These are phyloP conservation scores for Lucifuga dentata DNA, from an alignment of 2,113 vertebrate species.

Conservation along the genomic window DNA sequence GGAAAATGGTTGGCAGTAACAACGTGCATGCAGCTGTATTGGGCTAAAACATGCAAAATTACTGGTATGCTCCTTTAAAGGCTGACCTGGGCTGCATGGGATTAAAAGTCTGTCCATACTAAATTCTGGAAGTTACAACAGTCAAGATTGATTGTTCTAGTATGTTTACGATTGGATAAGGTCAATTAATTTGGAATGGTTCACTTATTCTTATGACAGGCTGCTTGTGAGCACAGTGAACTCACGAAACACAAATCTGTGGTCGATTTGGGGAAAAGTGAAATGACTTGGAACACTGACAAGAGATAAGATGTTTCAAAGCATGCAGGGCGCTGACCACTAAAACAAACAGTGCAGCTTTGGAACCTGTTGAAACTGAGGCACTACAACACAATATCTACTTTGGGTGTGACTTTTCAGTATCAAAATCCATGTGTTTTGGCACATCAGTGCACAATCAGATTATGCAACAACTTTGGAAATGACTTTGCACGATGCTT, in stretches of 20 bases:
- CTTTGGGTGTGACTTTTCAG: slow-evolving; percentile 15
- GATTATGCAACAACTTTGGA: slow-evolving; percentile 9
- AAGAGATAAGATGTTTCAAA: slow-evolving; percentile 52
- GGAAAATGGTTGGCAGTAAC: too few species aligned
- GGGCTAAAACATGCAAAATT: too few species aligned
- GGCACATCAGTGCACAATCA: slow-evolving; percentile 29
- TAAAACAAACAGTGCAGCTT: slow-evolving; percentile 47
- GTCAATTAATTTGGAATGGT: slow-evolving; percentile 25
- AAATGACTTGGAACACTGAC: slow-evolving; percentile 39
- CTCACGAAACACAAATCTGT: slow-evolving; percentile 38
- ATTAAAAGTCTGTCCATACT: too few species aligned
- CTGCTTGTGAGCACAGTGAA: slow-evolving; percentile 39
- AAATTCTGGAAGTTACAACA: too few species aligned
- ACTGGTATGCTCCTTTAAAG: too few species aligned
- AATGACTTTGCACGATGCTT: slow-evolving; percentile 34
- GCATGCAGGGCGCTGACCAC: slow-evolving; percentile 42
- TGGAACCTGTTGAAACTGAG: slow-evolving; percentile 24
- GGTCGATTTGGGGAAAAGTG: slow-evolving; percentile 20
- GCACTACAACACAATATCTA: slow-evolving; percentile 9
- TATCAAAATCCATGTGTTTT: slow-evolving; percentile 44
- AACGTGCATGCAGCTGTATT: too few species aligned
- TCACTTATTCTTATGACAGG: not conserved
- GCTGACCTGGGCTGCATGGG: too few species aligned
- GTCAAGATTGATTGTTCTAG: too few species aligned
- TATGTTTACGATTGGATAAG: too few species aligned